Conservation (phyloP, 2,113 vertebrate species). For the Oriolus oriolus region DNA sequence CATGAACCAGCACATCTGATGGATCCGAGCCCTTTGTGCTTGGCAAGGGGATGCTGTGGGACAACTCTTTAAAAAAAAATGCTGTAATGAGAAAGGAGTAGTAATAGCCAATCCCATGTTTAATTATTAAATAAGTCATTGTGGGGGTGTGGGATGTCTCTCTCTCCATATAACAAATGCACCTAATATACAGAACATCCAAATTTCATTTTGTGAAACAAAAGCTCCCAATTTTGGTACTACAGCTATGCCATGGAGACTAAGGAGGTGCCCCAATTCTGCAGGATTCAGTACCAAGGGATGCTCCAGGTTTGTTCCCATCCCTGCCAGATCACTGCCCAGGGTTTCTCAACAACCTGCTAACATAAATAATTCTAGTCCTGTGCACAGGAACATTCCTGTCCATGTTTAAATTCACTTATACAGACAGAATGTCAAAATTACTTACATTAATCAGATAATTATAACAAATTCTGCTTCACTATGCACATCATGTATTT, state of each 20-base stretch:
- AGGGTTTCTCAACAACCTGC: background rate
- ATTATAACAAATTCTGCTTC: background rate
- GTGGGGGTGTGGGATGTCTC: background rate
- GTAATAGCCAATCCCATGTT: background rate
- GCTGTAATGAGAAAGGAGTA: background rate
- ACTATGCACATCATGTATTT: background rate
- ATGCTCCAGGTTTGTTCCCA: background rate
- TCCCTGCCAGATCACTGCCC: background rate
- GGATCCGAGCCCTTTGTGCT: background rate
- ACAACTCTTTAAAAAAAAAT: too few species aligned
- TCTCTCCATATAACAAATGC: background rate
- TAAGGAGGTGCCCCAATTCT: background rate
- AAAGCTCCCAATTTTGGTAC: rapidly evolving
- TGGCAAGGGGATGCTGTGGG: background rate
- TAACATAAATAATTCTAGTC: background rate
- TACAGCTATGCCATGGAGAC: background rate
- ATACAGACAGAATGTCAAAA: background rate
- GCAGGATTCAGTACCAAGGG: background rate
- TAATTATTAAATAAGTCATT: background rate
- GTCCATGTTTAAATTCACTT: background rate
- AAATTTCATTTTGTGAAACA: background rate
- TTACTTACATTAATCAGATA: background rate
- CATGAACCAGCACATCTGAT: background rate
- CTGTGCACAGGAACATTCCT: background rate
- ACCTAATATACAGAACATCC: background rate